phyloP scores from a whole-genome alignment of 1,140 invertebrate species.

The Scylla paramamosain region DNA sequence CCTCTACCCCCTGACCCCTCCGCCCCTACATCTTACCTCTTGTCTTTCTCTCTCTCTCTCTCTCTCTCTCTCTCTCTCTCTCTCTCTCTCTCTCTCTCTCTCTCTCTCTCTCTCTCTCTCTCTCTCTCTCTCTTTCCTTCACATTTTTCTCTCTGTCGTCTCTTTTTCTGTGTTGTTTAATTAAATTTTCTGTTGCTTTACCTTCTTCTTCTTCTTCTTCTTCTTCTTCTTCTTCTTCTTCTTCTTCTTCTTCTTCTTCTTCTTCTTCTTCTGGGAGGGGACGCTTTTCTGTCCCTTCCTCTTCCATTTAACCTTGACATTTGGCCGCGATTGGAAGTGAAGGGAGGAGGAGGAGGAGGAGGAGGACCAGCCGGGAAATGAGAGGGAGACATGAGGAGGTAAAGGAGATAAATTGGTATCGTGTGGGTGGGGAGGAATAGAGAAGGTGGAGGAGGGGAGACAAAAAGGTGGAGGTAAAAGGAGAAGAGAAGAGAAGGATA shows the following conservation, averaged over 20 bases:
- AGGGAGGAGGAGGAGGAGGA: neutral
- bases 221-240: no score
- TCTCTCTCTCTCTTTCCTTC: neutral
- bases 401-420: neutral
- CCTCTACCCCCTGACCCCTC: neutral
- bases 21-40: neutral
- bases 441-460: neutral
- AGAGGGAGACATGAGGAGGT: neutral
- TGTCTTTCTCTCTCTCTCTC: neutral
- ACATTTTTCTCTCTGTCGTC: no score
- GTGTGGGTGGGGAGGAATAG: neutral
- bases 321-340: neutral
- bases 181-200: no score
- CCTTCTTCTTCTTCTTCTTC: no score
- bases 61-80: neutral
- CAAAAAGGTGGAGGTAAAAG: neutral
- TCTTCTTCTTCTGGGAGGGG: no score
- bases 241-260: no score
- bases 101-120: neutral
- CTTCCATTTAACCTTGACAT: slow-evolving; percentile 1
- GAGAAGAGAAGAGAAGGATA: neutral
- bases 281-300: neutral
- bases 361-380: neutral
- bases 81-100: neutral
- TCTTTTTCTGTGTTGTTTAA: no score